These are phyloP conservation scores for Pedionomus torquatus DNA, from an alignment of 2,113 vertebrate genomes.

Conservation along the genomic window DNA sequence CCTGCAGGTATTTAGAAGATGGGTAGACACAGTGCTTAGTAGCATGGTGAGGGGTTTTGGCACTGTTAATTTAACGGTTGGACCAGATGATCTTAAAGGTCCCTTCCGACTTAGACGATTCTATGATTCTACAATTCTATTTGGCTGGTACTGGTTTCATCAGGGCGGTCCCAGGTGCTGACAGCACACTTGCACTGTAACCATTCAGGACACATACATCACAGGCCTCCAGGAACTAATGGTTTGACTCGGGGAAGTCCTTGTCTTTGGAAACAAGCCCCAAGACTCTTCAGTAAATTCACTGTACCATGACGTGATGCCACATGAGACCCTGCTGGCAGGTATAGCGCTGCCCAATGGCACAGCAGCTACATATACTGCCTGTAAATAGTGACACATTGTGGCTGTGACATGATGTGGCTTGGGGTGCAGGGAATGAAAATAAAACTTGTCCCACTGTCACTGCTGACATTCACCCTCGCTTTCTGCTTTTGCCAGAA, in stretches of 20 bases:
- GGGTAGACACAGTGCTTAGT: background rate
- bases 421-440: background rate
- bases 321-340: background rate
- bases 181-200: fast-evolving
- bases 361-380: background rate
- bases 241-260: background rate
- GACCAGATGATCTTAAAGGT: background rate
- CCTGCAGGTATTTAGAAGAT: background rate
- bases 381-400: background rate
- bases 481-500: background rate
- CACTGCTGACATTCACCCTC: background rate
- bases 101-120: background rate
- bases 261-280: background rate
- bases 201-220: fast-evolving
- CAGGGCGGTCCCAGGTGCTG: fast-evolving
- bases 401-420: background rate
- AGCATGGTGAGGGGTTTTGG: background rate
- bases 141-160: fast-evolving
- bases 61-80: background rate
- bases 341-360: background rate
- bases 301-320: background rate
- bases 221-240: fast-evolving
- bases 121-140: background rate
- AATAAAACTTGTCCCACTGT: background rate
- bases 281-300: background rate